These are phyloP conservation scores for Pyrrhura leucotis DNA, from an alignment of 2,797 vertebrate species.

Conservation along the genomic window DNA sequence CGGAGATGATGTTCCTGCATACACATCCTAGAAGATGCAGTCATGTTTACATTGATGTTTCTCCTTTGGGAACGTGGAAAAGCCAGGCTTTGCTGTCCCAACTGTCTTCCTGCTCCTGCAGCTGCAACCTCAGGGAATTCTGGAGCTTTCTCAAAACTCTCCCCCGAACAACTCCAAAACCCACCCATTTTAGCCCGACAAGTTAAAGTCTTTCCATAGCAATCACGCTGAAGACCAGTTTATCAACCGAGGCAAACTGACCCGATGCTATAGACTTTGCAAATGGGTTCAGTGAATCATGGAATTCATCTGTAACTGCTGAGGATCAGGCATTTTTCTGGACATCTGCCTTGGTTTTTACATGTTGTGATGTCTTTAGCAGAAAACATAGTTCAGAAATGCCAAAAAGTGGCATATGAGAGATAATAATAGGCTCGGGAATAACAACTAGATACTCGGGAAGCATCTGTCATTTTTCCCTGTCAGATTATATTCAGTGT, in stretches of 20 bases:
- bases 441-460: background rate
- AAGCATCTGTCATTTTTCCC: background rate
- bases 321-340: background rate
- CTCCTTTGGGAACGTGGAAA: background rate
- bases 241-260: background rate
- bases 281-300: background rate
- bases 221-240: fast-evolving
- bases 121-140: background rate
- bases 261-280: fast-evolving
- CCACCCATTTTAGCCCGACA: background rate
- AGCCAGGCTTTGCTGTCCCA: background rate
- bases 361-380: background rate
- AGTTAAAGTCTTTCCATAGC: background rate
- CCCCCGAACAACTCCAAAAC: background rate
- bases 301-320: background rate
- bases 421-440: background rate
- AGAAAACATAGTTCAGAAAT: background rate
- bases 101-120: background rate
- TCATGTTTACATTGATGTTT: fast-evolving
- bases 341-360: background rate
- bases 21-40: background rate
- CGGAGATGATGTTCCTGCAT: background rate
- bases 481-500: background rate
- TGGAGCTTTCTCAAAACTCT: background rate
- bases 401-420: background rate